Evolutionary conservation across 1,140 invertebrate species (phyloP), one percentile per base, ranked within the genome.

Genomic region (Ceratina australensis): DNA sequence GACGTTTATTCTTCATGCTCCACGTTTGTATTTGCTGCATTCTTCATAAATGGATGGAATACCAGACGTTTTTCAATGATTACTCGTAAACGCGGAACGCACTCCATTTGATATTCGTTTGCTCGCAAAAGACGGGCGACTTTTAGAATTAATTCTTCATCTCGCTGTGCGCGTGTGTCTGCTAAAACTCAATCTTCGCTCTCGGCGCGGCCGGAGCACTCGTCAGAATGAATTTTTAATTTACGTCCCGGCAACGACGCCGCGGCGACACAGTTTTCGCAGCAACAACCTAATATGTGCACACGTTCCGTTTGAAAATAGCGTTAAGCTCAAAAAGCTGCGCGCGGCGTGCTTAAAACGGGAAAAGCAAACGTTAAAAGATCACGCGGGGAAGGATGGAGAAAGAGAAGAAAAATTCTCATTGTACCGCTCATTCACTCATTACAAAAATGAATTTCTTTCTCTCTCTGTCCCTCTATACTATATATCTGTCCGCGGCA

Each of bases 401-500:
- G 47, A 65, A 20, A 24, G 56, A 57, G 56, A 10, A 33, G 65
- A 20, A 16, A 18, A 52, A 59, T 20, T 28, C 56, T 42, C 18
- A 54, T 28, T 4, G 33, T 22, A 22, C 18, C 52, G 15, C 54
- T 33, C 56, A 59, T 76, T 76, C 59, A 52, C 20, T 16, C 33
- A n/a, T 76, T 56, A 26, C 15, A 33, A 74, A 66, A 74, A 67
- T 57, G 63, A 67, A 57, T 66, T 57, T 15, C 18, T 7, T 16
- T 22, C 68, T 20, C n/a, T n/a, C n/a, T n/a, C n/a, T n/a, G n/a
- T n/a, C n/a, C n/a, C n/a, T n/a, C n/a, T n/a, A n/a, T n/a, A n/a
- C n/a, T n/a, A n/a, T n/a, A 5, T 49, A 4, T 13, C 16, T n/a
- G 20, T 15, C 20, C 18, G 13, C 16, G 4, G 8, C 47, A 13